Conservation (phyloP, 2,113 vertebrate genomes). For the Cardinalis cardinalis region DNA sequence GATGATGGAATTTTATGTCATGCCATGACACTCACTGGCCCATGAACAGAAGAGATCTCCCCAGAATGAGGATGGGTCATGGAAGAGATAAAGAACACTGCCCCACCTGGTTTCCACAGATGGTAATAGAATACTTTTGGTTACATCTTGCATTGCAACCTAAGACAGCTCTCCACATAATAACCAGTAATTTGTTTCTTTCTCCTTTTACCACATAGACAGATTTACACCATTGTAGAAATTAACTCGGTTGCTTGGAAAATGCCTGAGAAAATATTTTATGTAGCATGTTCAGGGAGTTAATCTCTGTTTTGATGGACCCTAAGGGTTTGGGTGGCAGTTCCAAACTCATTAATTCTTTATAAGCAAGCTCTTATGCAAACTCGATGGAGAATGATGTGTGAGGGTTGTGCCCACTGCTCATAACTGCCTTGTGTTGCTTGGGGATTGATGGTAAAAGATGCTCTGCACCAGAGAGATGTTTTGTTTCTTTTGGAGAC, state of each 20-base stretch:
- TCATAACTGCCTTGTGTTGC: accelerated
- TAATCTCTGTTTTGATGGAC: constrained; percentile 7
- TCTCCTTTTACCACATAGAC: neutral
- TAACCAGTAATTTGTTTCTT: neutral
- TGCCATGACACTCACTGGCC: neutral
- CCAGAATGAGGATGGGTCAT: neutral
- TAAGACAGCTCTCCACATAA: neutral
- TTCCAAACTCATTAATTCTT: constrained; percentile 25
- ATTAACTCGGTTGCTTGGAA: neutral
- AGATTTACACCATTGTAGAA: neutral
- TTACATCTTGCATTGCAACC: neutral
- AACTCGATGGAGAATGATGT: neutral
- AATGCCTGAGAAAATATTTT: neutral
- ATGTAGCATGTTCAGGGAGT: neutral
- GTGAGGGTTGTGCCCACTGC: neutral
- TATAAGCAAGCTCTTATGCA: constrained; percentile 5
- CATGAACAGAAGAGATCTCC: neutral
- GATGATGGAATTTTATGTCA: neutral
- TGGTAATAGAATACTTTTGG: neutral
- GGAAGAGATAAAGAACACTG: neutral
- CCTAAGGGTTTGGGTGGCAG: neutral
- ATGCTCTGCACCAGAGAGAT: neutral
- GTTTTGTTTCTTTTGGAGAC: neutral
- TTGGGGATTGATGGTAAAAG: neutral
- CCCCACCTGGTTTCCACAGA: neutral